These are phyloP conservation scores for Nomada fucata DNA, from an alignment of 2,888 invertebrate genomes.

Conservation along the genomic window DNA sequence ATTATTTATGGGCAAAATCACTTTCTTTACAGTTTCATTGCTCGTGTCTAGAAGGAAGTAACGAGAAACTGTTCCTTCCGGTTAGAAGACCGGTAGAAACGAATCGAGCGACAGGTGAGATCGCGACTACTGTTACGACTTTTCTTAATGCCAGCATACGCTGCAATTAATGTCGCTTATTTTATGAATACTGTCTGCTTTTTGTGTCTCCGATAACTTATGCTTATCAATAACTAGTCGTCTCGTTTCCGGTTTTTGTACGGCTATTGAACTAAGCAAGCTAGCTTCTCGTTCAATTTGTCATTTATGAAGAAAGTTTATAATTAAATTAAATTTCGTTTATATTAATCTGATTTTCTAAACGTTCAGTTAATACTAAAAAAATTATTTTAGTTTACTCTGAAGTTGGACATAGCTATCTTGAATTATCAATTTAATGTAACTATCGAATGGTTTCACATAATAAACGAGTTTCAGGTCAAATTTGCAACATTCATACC, in stretches of 20 bases:
- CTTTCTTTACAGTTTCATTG: slow-evolving; percentile 52
- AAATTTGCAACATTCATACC: too few species aligned
- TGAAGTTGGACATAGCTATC: too few species aligned
- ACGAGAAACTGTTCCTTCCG: slow-evolving; percentile 58
- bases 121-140: slow-evolving; percentile 13
- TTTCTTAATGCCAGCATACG: slow-evolving; percentile 24
- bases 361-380: too few species aligned
- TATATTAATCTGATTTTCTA: too few species aligned
- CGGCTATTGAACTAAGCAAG: neutral
- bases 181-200: neutral
- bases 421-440: too few species aligned
- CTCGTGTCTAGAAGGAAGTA: slow-evolving; percentile 56
- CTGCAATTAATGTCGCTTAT: slow-evolving; percentile 21
- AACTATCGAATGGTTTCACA: too few species aligned
- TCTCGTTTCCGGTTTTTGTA: neutral
- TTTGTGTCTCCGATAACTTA: slow-evolving; percentile 4
- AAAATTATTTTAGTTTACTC: too few species aligned
- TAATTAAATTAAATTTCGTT: neutral
- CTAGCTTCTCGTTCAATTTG: too few species aligned
- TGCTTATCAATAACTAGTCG: neutral
- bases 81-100: slow-evolving; percentile 47
- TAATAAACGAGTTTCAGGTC: too few species aligned
- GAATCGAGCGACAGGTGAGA: slow-evolving; percentile 48
- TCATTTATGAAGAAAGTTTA: neutral
- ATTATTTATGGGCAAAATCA: slow-evolving; percentile 19